A percentile compares a stretch with the other conserved stretches of the same genome.
Evolutionary conservation across 1,140 invertebrate genomes (phyloP).

Genomic region (Leptopilina clavipes): DNA sequence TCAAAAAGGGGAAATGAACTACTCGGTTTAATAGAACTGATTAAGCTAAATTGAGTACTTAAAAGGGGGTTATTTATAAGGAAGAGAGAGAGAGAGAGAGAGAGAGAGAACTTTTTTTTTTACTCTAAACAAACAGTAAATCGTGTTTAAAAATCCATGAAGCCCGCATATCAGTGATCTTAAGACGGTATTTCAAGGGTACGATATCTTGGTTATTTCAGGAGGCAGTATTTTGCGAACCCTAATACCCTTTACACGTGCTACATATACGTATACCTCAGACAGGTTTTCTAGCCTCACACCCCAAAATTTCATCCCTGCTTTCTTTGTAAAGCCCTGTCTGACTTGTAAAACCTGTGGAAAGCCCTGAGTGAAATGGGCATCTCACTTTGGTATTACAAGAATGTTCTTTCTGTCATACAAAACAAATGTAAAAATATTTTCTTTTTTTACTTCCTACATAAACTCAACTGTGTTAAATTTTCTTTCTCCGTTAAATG

Average conservation of each 20-base stretch:
- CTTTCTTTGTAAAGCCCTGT: slow-evolving; percentile 22
- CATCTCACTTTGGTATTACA: background rate
- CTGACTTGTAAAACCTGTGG: background rate
- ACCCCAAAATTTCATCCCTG: slow-evolving; percentile 5
- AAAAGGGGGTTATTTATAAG: background rate
- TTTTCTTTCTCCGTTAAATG: too few species aligned
- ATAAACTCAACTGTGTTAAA: too few species aligned
- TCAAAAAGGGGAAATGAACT: background rate
- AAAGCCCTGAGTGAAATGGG: slow-evolving; percentile 8
- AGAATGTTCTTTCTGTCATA: background rate
- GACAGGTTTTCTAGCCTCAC: background rate
- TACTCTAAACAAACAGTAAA: slow-evolving; percentile 1
- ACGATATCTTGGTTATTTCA: slow-evolving; percentile 27
- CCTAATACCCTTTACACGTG: slow-evolving; percentile 7
- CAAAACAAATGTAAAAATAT: background rate
- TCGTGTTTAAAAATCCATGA: slow-evolving; percentile 18
- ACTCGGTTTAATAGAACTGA: slow-evolving; percentile 18
- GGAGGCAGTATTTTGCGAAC: slow-evolving; percentile 26
- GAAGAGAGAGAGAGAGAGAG: background rate
- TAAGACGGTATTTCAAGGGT: slow-evolving; percentile 17
- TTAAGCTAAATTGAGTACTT: slow-evolving; percentile 24
- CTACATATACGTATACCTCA: slow-evolving; percentile 1
- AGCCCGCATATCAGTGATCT: slow-evolving; percentile 27
- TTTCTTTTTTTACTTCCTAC: too few species aligned
- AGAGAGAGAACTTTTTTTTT: too few species aligned